Percentiles rank a stretch among this genome's conserved stretches.
phyloP scores from a whole-genome alignment of 2,113 vertebrate genomes.

The Lophotis ruficrista region DNA sequence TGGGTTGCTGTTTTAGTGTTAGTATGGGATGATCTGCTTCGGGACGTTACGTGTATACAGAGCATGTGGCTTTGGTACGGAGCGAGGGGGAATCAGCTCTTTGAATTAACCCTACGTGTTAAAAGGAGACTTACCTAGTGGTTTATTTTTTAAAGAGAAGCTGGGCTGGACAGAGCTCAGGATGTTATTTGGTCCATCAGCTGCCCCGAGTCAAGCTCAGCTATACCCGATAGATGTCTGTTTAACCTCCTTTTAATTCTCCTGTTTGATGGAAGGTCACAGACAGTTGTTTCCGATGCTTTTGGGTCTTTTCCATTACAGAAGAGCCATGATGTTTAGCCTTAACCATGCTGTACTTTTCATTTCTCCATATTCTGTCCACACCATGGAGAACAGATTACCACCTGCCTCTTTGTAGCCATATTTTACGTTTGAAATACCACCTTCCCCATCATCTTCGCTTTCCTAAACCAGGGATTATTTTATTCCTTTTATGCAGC shows the following conservation, averaged over 20 bases:
- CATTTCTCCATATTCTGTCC: not conserved
- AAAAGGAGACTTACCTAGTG: not conserved
- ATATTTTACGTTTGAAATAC: not conserved
- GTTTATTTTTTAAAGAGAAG: not conserved
- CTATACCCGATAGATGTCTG: not conserved
- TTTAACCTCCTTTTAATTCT: not conserved
- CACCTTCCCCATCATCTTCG: not conserved
- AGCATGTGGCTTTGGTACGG: not conserved
- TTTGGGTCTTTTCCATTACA: not conserved
- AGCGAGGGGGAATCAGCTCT: not conserved
- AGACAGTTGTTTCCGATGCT: not conserved
- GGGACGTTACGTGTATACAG: not conserved
- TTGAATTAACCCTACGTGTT: fast-evolving
- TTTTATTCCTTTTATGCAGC: not conserved
- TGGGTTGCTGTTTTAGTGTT: not conserved
- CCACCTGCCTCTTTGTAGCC: not conserved
- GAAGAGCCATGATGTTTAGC: not conserved
- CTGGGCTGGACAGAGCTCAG: not conserved
- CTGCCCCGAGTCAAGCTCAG: not conserved
- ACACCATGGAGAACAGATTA: not conserved
- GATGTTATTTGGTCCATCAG: not conserved
- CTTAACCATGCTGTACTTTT: not conserved
- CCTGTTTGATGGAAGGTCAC: not conserved
- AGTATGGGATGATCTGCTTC: not conserved
- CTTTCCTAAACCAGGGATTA: not conserved